These are phyloP conservation scores for Gracilinanus agilis DNA, from an alignment of 2,113 vertebrate genomes.

Conservation along the genomic window DNA sequence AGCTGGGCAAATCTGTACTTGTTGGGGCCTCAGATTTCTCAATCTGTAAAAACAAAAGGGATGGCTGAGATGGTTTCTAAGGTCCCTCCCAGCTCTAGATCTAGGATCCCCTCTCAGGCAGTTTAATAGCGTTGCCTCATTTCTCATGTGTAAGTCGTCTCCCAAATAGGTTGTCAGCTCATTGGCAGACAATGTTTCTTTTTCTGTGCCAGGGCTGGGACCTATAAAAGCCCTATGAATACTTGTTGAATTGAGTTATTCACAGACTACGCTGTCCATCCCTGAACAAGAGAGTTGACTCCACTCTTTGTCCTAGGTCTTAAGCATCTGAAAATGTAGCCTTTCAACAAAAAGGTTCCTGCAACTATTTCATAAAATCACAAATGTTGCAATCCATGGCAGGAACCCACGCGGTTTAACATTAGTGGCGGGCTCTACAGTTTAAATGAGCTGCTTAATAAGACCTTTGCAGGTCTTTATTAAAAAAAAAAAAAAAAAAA, in stretches of 20 bases:
- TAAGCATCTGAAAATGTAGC: constrained; percentile 38
- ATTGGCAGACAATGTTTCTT: constrained; percentile 1
- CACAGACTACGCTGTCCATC: constrained; percentile 11
- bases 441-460: constrained; percentile 47
- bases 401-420: background rate
- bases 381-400: background rate
- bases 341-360: constrained; percentile 39
- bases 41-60: background rate
- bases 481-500: background rate
- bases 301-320: constrained; percentile 16
- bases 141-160: background rate
- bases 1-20: background rate
- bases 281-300: constrained; percentile 48
- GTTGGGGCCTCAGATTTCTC: background rate
- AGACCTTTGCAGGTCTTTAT: background rate
- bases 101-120: background rate
- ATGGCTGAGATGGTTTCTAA: background rate
- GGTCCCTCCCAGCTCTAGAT: background rate
- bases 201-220: background rate
- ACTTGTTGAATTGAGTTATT: background rate
- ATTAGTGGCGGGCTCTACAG: background rate
- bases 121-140: background rate
- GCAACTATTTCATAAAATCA: constrained; percentile 38
- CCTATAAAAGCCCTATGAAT: constrained; percentile 1
- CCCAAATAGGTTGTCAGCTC: background rate